phyloP scores from a whole-genome alignment of 2,888 invertebrate species.

The Ellobium chinense region DNA sequence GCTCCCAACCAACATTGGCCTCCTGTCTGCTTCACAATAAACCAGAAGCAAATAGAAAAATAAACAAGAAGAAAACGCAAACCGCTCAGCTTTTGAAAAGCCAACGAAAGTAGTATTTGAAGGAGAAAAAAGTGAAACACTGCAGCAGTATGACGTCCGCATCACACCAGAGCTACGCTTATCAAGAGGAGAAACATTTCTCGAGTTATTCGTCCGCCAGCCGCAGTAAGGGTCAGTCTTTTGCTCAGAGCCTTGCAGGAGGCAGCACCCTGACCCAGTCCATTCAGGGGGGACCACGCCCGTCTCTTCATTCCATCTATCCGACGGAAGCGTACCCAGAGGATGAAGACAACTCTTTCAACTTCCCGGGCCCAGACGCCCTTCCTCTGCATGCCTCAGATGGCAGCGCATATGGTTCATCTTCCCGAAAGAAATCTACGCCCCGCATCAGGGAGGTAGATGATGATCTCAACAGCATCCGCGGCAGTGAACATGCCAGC shows the following conservation, averaged over 20 bases:
- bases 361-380: slow-evolving; percentile 31
- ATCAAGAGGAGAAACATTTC: slow-evolving; percentile 35
- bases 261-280: background rate
- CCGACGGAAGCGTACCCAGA: background rate
- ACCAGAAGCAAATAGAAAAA: no score
- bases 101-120: no score
- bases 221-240: background rate
- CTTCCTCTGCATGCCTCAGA: slow-evolving; percentile 28
- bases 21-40: no score
- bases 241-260: background rate
- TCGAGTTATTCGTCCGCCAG: background rate
- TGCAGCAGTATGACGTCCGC: slow-evolving; percentile 15
- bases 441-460: background rate
- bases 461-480: slow-evolving; percentile 19
- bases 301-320: background rate
- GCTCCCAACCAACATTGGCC: no score
- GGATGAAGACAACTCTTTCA: slow-evolving; percentile 33
- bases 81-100: no score
- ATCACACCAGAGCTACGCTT: slow-evolving; percentile 18
- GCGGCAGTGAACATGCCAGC: background rate
- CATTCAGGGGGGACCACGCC: background rate
- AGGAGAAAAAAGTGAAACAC: no score
- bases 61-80: no score
- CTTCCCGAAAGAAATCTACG: background rate
- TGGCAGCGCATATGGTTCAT: slow-evolving; percentile 8